phyloP scores from a whole-genome alignment of 2,888 invertebrate genomes.

The Aethes cnicana region DNA sequence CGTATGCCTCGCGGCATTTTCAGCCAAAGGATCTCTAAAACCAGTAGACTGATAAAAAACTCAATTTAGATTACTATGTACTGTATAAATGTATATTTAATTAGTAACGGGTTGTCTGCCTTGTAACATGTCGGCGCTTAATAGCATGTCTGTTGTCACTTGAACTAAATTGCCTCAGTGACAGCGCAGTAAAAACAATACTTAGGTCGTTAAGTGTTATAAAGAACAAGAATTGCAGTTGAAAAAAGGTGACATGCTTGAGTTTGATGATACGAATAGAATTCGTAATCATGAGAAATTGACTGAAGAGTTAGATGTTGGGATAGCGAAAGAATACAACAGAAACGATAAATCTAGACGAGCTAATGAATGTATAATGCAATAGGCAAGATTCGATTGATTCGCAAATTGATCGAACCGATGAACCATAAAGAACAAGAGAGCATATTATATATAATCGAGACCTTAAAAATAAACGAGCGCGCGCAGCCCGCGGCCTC shows the following conservation, averaged over 20 bases:
- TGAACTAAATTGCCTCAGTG: slow-evolving; percentile 19
- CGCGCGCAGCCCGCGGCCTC: slow-evolving; percentile 23
- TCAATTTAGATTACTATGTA: slow-evolving; percentile 4
- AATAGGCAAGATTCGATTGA: slow-evolving; percentile 15
- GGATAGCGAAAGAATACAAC: no score
- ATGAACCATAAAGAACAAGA: slow-evolving; percentile 5
- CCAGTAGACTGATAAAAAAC: slow-evolving; percentile 7
- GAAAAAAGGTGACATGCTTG: no score
- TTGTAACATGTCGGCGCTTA: slow-evolving; percentile 12
- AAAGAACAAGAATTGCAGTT: slow-evolving; percentile 1
- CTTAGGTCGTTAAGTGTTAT: background rate
- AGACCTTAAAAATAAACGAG: slow-evolving; percentile 21
- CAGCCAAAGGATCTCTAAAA: slow-evolving; percentile 4
- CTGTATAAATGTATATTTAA: slow-evolving; percentile 14
- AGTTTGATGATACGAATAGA: no score
- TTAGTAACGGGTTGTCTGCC: slow-evolving; percentile 23
- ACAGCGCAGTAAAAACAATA: slow-evolving; percentile 13
- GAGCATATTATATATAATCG: slow-evolving; percentile 21
- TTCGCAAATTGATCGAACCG: slow-evolving; percentile 22
- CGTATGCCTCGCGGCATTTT: no score
- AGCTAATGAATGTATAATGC: no score
- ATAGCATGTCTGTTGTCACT: slow-evolving; percentile 27
- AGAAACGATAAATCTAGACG: no score
- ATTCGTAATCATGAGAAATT: no score
- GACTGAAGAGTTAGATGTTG: no score